Evolutionary conservation across 2,888 invertebrate species (phyloP), one percentile per base, ranked within the genome.

Genomic region (Nymphalis c-album): DNA sequence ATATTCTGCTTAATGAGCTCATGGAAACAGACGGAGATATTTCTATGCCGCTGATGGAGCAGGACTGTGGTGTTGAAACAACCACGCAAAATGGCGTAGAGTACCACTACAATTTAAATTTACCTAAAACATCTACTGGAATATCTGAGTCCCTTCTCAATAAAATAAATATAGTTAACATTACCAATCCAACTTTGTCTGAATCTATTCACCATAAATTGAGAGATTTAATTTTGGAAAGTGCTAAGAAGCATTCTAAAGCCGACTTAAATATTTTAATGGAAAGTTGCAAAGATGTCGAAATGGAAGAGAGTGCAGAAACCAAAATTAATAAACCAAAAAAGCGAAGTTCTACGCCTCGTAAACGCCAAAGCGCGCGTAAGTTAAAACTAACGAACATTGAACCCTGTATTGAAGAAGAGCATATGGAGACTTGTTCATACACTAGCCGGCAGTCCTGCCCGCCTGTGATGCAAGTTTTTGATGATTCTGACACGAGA

Each of bases 11-110:
- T 17, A 80, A 81, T 59, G 78, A 85, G 60, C 85, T 82, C 68
- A 72, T 85, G 71, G 80, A 84, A 50, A 78, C 84, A 0, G 76
- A 82, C 18, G 71, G 82, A 1, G 87, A 89, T 73, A 78, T 84
- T 1, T 82, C 86, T 0, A 76, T 86, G 68, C 90, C 91, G 7
- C 73, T 90, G 50, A 88, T 91, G 87, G 79, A 80, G 71, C 87
- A 86, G 70, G 75, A 84, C 31, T 87, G 81, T 71, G 76, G 73
- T n/a, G 64, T 89, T 8, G 75, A 78, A 66, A 76, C 74, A 63
- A 77, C 59, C 35, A 57, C 63, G 20, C 68, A 75, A 48, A 68
- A 73, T 46, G 60, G 71, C 20, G 50, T 22, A 31, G 64, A 74
- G 35, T 76, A 74, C 61, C 70, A 73, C 68, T 71, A 70, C 47